A percentile compares a stretch with the other conserved stretches of the same genome.
Evolutionary conservation across 2,888 invertebrate genomes (phyloP).

Genomic region (Xanthorhoe spadicearia): DNA sequence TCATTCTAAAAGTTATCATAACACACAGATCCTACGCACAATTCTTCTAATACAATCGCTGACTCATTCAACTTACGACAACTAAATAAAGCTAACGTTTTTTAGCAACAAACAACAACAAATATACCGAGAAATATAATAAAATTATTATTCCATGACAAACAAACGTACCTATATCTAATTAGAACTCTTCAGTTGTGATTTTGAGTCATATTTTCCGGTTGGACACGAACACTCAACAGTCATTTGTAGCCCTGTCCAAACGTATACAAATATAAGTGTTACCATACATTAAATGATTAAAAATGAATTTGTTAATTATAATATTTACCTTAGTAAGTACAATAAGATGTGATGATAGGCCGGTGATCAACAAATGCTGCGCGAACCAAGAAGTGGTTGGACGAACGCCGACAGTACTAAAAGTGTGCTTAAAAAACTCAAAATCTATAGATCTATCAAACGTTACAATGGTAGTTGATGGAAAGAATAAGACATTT

Average conservation of each 20-base stretch:
- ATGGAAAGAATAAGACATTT: constrained; percentile 1
- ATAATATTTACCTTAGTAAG: constrained; percentile 3
- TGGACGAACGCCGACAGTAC: not conserved
- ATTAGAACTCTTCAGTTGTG: not conserved
- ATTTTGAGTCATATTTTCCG: constrained; percentile 1
- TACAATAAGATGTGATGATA: not conserved
- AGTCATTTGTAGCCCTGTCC: not conserved
- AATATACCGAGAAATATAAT: not conserved
- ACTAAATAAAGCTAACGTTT: not conserved
- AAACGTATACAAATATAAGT: constrained; percentile 2
- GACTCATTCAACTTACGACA: not conserved
- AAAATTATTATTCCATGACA: not conserved
- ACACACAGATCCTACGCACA: too few species aligned
- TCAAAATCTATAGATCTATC: not conserved
- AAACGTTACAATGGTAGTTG: not conserved
- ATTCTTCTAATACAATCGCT: not conserved
- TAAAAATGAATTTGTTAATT: not conserved
- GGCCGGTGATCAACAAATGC: constrained; percentile 16
- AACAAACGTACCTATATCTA: not conserved
- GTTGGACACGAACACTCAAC: not conserved
- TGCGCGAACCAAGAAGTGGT: constrained; percentile 7
- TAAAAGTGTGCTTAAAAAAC: constrained; percentile 5
- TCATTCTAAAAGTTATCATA: too few species aligned
- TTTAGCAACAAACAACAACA: not conserved
- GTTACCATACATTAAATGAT: not conserved